These are phyloP conservation scores for Colinus virginianus DNA, from an alignment of 2,113 vertebrate species.

Conservation along the genomic window DNA sequence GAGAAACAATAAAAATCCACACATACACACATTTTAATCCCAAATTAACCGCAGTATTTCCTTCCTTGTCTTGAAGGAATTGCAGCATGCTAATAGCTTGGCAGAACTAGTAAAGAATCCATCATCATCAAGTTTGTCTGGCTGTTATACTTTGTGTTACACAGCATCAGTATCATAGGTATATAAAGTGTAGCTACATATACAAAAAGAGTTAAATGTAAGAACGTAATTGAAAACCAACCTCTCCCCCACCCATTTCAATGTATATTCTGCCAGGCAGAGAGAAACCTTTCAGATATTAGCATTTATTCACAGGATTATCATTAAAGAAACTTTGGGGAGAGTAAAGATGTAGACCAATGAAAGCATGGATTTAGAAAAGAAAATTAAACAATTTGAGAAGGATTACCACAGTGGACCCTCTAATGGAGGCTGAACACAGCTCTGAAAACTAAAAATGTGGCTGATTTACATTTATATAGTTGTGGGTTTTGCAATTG, in stretches of 20 bases:
- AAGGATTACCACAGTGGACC: constrained; percentile 18
- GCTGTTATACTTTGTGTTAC: too few species aligned
- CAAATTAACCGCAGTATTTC: background rate
- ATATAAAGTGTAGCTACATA: background rate
- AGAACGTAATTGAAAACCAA: background rate
- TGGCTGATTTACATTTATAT: constrained; percentile 52
- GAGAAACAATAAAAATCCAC: background rate
- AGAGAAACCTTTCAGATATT: background rate
- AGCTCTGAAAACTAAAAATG: background rate
- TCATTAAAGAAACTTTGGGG: background rate
- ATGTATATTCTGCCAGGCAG: background rate
- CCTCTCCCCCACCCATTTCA: background rate
- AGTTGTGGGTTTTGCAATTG: background rate
- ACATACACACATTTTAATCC: background rate
- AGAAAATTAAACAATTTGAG: constrained; percentile 55
- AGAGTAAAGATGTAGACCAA: constrained; percentile 8
- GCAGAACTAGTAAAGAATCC: background rate
- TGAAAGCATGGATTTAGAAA: background rate
- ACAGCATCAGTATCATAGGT: too few species aligned
- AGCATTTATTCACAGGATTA: background rate
- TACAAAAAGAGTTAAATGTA: background rate
- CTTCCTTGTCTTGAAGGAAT: background rate
- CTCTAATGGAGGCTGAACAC: constrained; percentile 7
- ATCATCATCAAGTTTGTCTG: background rate
- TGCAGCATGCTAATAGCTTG: background rate